Percentiles rank a stretch among this genome's conserved stretches.
phyloP scores from a whole-genome alignment of 2,888 invertebrate genomes.

The Agriopis marginaria region DNA sequence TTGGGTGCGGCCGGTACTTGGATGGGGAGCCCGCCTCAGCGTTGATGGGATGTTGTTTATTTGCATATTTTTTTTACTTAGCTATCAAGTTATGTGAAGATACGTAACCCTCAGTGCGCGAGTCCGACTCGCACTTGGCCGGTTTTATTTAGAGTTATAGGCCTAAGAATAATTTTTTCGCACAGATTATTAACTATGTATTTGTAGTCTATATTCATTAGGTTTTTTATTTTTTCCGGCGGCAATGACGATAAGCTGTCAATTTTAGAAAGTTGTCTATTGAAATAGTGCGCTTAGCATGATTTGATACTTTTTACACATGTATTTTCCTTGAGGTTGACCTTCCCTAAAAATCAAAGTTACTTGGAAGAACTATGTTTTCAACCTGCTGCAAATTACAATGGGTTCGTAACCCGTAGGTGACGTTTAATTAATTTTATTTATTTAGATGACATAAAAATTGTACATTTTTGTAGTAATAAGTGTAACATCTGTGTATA shows the following conservation, averaged over 20 bases:
- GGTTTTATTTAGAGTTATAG: no score
- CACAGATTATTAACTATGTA: background rate
- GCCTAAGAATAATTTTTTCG: background rate
- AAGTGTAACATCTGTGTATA: slow-evolving; percentile 80
- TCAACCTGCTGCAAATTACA: slow-evolving; percentile 83
- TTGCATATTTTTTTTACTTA: no score
- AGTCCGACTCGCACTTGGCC: no score
- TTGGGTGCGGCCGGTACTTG: no score
- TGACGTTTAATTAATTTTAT: slow-evolving; percentile 84
- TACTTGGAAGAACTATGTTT: slow-evolving; percentile 72
- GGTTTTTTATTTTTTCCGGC: slow-evolving; percentile 16
- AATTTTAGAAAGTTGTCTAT: slow-evolving; percentile 81
- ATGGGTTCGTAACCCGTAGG: slow-evolving; percentile 85
- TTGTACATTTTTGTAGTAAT: slow-evolving; percentile 83
- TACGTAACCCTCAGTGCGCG: no score
- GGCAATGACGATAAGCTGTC: slow-evolving; percentile 66
- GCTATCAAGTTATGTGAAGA: no score
- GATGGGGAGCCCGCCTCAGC: no score
- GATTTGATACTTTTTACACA: slow-evolving; percentile 65
- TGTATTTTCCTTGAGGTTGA: slow-evolving; percentile 52
- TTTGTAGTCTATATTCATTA: background rate
- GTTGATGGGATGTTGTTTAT: no score
- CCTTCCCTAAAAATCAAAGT: slow-evolving; percentile 63
- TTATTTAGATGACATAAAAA: slow-evolving; percentile 80
- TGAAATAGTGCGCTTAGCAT: slow-evolving; percentile 57